Base-by-base conservation (phyloP, 2,888 invertebrate genomes). In the Thymelicus acteon region DNA sequence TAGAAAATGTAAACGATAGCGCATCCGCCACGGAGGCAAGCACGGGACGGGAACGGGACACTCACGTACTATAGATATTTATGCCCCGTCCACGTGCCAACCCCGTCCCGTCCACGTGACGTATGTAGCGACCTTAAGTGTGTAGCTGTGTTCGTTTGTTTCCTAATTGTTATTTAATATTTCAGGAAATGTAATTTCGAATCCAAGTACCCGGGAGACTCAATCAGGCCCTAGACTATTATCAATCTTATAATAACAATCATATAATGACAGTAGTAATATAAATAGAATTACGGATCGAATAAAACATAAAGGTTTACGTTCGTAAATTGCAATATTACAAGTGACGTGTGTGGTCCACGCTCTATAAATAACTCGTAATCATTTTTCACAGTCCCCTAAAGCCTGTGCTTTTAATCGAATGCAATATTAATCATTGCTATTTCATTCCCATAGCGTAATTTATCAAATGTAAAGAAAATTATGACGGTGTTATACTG, bases 341-440 rank as follows among this genome's bases (percentile, higher is more conserved):
- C 57, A 31, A 5, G 24, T 57, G 31, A 12, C 31, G 39, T 52
- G 52, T 40, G 52, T 52, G 49, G 52, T 64, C 39, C 39, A 15
- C 15, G 39, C 13, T 37, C 39, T 19, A 40, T 64, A 52, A 64
- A 64, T 64, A 52, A 64, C 52, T 39, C 15, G 19, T 60, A 15
- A 52, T 57, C 10, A 57, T 15, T 39, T 15, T 52, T 64, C 49
- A 6, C 64, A 64, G 52, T 52, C 52, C 52, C 48, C 64, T 19
- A 52, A 52, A 52, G 64, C 52, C 12, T 12, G 12, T 19, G 6
- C 6, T 39, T 39, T 52, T 52, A 52, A 64, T 52, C 37, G 40
- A 64, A 64, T 40, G 19, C 6, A 19, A 39, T 54, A 40, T 64
- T 52, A 52, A 54, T 48, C 31, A 57, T 52, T 52, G 49, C 19